A percentile compares a stretch with the other conserved stretches of the same genome.
Conservation (phyloP, 1,140 invertebrate species). For the Mylabris phalerata region DNA sequence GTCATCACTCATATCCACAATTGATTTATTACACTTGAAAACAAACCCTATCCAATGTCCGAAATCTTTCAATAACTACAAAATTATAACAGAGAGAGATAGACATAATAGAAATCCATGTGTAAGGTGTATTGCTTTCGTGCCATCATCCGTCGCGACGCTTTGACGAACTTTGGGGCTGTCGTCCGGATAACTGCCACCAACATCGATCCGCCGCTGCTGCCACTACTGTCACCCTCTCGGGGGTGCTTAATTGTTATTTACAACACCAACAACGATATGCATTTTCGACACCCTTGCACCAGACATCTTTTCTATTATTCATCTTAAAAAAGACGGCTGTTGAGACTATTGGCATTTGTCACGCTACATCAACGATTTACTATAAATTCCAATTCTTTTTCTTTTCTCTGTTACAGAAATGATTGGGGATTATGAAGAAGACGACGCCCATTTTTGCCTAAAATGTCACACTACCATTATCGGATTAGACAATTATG, state of each 20-base stretch:
- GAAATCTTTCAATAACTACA: no score
- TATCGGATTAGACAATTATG: slow-evolving; percentile 68
- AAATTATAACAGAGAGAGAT: no score
- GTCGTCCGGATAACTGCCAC: slow-evolving; percentile 39
- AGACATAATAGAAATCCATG: no score
- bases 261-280: slow-evolving; percentile 6
- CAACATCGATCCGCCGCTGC: slow-evolving; percentile 32
- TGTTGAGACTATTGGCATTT: background rate
- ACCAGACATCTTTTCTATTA: no score
- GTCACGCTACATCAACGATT: slow-evolving; percentile 9
- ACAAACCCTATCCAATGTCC: no score
- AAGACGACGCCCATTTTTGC: slow-evolving; percentile 77
- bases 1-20: slow-evolving; percentile 31
- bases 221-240: slow-evolving; percentile 10
- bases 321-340: no score
- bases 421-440: slow-evolving; percentile 53
- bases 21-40: slow-evolving; percentile 24
- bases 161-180: slow-evolving; percentile 25
- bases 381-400: background rate
- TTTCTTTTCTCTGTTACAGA: slow-evolving; percentile 10
- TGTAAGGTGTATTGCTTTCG: no score
- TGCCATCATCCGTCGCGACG: no score
- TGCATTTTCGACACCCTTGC: no score
- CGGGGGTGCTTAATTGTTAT: slow-evolving; percentile 19
- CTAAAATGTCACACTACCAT: slow-evolving; percentile 78